phyloP scores from a whole-genome alignment of 1,140 invertebrate genomes.

The Trichogramma pretiosum region DNA sequence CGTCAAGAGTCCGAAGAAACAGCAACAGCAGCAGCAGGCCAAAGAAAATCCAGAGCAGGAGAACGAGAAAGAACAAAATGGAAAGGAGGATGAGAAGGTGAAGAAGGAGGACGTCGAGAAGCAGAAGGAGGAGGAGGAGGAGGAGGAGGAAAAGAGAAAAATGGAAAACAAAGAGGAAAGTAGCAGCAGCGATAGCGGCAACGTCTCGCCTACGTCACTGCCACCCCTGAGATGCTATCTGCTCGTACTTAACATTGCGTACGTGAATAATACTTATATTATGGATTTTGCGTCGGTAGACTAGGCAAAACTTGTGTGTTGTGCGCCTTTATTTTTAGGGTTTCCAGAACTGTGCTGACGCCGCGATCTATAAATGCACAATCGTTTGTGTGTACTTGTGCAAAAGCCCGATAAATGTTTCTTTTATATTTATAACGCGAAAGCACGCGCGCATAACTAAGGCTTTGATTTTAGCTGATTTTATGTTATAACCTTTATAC shows the following conservation, averaged over 20 bases:
- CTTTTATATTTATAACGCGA: too few species aligned
- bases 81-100: not conserved
- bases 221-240: conserved; percentile 39
- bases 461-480: too few species aligned
- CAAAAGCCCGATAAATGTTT: too few species aligned
- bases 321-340: too few species aligned
- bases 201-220: conserved; percentile 18
- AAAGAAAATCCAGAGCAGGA: not conserved
- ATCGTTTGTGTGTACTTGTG: too few species aligned
- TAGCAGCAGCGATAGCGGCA: not conserved
- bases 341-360: too few species aligned
- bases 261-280: too few species aligned
- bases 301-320: too few species aligned
- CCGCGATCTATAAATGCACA: too few species aligned
- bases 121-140: not conserved
- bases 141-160: not conserved
- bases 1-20: not conserved
- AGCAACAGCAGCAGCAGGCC: not conserved
- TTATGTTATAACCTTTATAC: too few species aligned
- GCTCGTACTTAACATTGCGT: conserved; percentile 38
- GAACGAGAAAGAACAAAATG: not conserved
- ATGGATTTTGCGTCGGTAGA: too few species aligned
- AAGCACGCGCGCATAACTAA: too few species aligned
- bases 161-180: not conserved
- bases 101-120: not conserved